phyloP scores from a whole-genome alignment of 2,888 invertebrate species.

The Dendrolimus houi region DNA sequence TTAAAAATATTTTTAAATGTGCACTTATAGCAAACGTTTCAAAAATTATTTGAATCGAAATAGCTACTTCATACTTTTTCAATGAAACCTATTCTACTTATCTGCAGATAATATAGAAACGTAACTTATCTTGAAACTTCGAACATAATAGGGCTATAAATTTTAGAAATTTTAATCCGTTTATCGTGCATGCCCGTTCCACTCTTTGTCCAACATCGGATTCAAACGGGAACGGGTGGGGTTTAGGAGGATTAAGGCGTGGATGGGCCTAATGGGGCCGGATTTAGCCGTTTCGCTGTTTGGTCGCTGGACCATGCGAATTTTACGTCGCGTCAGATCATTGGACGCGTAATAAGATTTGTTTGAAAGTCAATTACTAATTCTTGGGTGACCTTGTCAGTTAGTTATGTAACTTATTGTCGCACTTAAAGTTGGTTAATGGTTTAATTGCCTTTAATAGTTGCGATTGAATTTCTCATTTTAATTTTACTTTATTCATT shows the following conservation, averaged over 20 bases:
- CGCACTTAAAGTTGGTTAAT: too few relatives aligned
- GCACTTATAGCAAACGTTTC: too few relatives aligned
- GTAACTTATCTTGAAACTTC: conserved; percentile 25
- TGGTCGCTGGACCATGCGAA: background rate
- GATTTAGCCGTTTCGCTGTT: conserved; percentile 17
- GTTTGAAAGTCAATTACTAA: background rate
- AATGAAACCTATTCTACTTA: background rate
- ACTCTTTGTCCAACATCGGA: conserved; percentile 39
- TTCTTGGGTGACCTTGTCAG: too few relatives aligned
- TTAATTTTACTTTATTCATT: too few relatives aligned
- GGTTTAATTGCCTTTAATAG: too few relatives aligned
- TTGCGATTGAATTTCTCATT: too few relatives aligned
- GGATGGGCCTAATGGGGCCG: conserved; percentile 34
- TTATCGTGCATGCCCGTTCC: conserved; percentile 51
- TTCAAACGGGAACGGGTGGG: conserved; percentile 32
- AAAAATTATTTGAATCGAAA: too few relatives aligned
- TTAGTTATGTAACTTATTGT: too few relatives aligned
- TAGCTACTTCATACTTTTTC: too few relatives aligned
- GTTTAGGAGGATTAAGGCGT: conserved; percentile 40
- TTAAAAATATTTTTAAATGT: too few relatives aligned
- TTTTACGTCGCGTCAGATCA: conserved; percentile 24
- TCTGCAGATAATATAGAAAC: conserved; percentile 18
- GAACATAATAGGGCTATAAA: conserved; percentile 44
- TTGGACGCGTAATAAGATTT: conserved; percentile 15
- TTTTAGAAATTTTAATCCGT: conserved; percentile 63